Evolutionary conservation across 2,113 vertebrate genomes (phyloP).

Genomic region (Phaethornis superciliosus): DNA sequence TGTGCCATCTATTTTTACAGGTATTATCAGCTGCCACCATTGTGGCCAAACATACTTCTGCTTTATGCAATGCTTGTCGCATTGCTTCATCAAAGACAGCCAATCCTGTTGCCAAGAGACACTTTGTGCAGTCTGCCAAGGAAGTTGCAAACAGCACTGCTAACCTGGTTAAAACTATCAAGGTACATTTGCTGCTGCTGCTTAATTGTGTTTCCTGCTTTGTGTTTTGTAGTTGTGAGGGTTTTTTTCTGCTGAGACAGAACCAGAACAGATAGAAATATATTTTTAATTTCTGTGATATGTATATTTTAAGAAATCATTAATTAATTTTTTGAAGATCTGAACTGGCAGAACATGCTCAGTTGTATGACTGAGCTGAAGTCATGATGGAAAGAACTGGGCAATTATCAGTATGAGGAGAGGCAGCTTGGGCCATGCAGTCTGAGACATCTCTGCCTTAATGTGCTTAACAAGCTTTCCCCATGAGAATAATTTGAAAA

Average conservation of each 20-base stretch:
- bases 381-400: neutral
- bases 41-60: constrained; percentile 97
- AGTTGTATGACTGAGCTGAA: neutral
- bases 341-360: neutral
- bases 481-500: neutral
- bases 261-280: neutral
- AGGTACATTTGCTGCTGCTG: constrained; percentile 77
- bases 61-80: constrained; percentile 96
- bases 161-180: constrained; percentile 98
- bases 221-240: neutral
- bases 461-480: neutral
- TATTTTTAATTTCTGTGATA: neutral
- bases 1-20: constrained; percentile 66
- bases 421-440: neutral
- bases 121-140: constrained; percentile 98
- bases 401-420: neutral
- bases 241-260: neutral
- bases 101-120: constrained; percentile 95
- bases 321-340: neutral
- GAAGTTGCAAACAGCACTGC: constrained; percentile 99
- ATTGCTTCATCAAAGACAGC: constrained; percentile 96
- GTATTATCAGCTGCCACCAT: constrained; percentile 97
- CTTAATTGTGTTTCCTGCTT: neutral
- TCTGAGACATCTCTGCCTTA: neutral
- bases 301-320: neutral